Evolutionary conservation across 1,140 invertebrate species (phyloP).

Genomic region (Drosophila parabipectinata): DNA sequence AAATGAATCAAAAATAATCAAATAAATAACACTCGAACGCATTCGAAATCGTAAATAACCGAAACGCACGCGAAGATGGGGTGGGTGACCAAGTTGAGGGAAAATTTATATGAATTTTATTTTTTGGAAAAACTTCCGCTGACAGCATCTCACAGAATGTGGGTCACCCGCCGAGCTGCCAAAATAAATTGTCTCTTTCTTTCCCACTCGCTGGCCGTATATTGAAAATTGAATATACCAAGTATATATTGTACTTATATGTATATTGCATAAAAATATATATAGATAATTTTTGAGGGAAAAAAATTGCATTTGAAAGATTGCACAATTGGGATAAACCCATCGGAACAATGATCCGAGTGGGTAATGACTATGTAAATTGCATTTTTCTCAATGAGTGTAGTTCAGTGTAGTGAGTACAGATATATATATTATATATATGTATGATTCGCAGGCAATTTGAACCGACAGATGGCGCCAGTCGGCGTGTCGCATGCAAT

Average conservation of each 20-base stretch:
- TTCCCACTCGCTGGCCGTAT: conserved; percentile 18
- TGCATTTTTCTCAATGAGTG: conserved; percentile 11
- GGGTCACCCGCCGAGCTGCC: conserved; percentile 53
- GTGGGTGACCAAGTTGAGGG: not conserved
- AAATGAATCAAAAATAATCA: conserved; percentile 82
- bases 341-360: conserved; percentile 44
- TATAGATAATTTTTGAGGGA: conserved; percentile 18
- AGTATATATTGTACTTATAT: conserved; percentile 3
- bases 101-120: conserved; percentile 55
- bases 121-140: conserved; percentile 74
- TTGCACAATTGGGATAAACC: conserved; percentile 69
- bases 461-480: conserved; percentile 72
- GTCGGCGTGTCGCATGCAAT: conserved; percentile 78
- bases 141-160: conserved; percentile 34
- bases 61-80: not conserved
- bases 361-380: conserved; percentile 45
- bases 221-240: conserved; percentile 27
- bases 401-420: not conserved
- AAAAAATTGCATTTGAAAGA: conserved; percentile 28
- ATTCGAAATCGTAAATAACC: conserved; percentile 62
- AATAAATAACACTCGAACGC: conserved; percentile 70
- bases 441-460: conserved; percentile 41
- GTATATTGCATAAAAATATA: not conserved
- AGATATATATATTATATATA: not conserved
- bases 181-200: conserved; percentile 71